phyloP scores from a whole-genome alignment of 2,888 invertebrate genomes.

The Zygothrica quintamaculata region DNA sequence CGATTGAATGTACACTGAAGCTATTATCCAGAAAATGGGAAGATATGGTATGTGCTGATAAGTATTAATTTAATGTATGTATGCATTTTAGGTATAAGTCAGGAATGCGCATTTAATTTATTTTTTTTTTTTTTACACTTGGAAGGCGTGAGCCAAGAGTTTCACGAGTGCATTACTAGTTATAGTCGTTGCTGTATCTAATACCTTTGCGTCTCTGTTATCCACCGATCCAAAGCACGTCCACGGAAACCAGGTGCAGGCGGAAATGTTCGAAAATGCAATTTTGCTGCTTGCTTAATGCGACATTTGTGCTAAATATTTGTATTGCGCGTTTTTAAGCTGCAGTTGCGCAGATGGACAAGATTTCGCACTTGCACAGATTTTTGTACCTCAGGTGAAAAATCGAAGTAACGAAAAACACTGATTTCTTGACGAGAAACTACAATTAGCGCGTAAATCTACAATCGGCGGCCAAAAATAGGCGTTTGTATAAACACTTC shows the following conservation, averaged over 20 bases:
- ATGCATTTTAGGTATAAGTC: too few relatives aligned
- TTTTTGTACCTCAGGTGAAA: constrained; percentile 50
- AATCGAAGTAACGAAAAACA: constrained; percentile 47
- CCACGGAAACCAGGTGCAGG: constrained; percentile 83
- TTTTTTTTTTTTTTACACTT: background rate
- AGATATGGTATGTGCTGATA: too few relatives aligned
- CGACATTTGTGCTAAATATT: constrained; percentile 66
- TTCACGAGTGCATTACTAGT: constrained; percentile 50
- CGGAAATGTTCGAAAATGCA: constrained; percentile 84
- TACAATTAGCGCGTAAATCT: constrained; percentile 17
- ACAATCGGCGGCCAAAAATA: constrained; percentile 23
- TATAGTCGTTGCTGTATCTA: constrained; percentile 19
- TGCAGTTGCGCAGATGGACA: constrained; percentile 25
- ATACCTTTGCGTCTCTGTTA: constrained; percentile 85
- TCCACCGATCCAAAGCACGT: constrained; percentile 84
- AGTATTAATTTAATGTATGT: too few relatives aligned
- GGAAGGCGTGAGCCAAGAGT: constrained; percentile 19
- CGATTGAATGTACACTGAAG: background rate
- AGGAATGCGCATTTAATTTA: background rate
- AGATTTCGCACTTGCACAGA: constrained; percentile 18
- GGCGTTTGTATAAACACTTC: constrained; percentile 31
- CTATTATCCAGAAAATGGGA: too few relatives aligned
- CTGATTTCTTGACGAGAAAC: constrained; percentile 19
- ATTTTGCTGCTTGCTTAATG: constrained; percentile 79
- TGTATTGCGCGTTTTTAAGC: constrained; percentile 33